A percentile compares a stretch with the other conserved stretches of the same genome.
Conservation (phyloP, 2,113 vertebrate genomes). For the Paramisgurnus dabryanus region DNA sequence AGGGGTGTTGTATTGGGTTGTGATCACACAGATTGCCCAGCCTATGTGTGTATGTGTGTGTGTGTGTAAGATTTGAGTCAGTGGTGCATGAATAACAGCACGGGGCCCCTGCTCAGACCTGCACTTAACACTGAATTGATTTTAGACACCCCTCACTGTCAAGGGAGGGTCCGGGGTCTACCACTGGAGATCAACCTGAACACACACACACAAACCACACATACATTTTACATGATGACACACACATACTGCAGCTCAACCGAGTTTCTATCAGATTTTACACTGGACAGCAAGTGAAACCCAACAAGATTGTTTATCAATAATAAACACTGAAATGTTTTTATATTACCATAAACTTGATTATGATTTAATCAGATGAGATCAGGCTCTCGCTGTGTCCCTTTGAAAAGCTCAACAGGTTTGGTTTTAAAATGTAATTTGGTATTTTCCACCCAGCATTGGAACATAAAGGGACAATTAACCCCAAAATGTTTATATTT, state of each 20-base stretch:
- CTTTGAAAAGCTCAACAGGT: too few relatives aligned
- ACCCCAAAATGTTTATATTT: too few relatives aligned
- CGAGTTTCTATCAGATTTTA: background rate
- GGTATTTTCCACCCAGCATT: too few relatives aligned
- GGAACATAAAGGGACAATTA: too few relatives aligned
- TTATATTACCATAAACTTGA: too few relatives aligned
- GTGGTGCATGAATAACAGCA: slow-evolving; percentile 69
- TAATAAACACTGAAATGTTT: slow-evolving; percentile 7
- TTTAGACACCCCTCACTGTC: slow-evolving; percentile 71
- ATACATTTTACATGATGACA: slow-evolving; percentile 28
- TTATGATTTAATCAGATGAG: too few relatives aligned
- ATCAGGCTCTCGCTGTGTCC: too few relatives aligned
- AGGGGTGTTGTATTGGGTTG: background rate
- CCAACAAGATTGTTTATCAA: background rate
- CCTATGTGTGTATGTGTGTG: slow-evolving; percentile 23
- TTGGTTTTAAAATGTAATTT: too few relatives aligned
- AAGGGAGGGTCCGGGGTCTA: slow-evolving; percentile 61
- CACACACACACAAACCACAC: slow-evolving; percentile 40
- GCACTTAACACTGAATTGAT: slow-evolving; percentile 83
- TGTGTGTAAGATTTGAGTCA: slow-evolving; percentile 49
- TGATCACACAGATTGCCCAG: slow-evolving; percentile 23
- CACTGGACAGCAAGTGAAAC: background rate
- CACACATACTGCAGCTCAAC: background rate
- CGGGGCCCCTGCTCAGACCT: slow-evolving; percentile 65
- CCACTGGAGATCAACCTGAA: slow-evolving; percentile 27